These are phyloP conservation scores for Steatocranus sp. DNA, from an alignment of 2,797 vertebrate species.

Conservation along the genomic window DNA sequence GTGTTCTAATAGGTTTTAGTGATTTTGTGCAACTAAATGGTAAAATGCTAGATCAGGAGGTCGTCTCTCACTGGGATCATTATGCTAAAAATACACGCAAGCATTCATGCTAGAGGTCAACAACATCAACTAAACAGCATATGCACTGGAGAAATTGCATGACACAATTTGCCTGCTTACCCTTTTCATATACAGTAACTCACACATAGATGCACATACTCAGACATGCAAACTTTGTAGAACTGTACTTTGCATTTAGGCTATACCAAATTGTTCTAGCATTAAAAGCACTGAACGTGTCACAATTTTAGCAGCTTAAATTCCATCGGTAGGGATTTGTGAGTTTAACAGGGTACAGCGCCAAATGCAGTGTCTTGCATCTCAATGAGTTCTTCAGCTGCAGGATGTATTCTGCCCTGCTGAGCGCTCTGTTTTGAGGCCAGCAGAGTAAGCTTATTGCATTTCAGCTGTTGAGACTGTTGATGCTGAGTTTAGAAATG, in stretches of 20 bases:
- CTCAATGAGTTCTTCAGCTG: constrained; percentile 64
- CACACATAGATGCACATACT: background rate
- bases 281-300: constrained; percentile 58
- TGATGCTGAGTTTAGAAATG: constrained; percentile 50
- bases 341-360: constrained; percentile 57
- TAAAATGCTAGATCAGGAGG: background rate
- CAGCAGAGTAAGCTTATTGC: constrained; percentile 55
- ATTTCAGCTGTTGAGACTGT: constrained; percentile 53
- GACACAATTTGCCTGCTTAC: background rate
- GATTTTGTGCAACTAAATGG: constrained; percentile 6
- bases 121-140: constrained; percentile 1
- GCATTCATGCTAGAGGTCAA: background rate
- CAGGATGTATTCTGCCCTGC: constrained; percentile 57
- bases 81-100: background rate
- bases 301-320: constrained; percentile 62
- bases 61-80: background rate
- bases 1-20: constrained; percentile 9
- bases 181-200: background rate
- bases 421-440: constrained; percentile 56
- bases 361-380: constrained; percentile 53
- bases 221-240: constrained; percentile 7
- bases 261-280: constrained; percentile 52
- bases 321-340: constrained; percentile 61
- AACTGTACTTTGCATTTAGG: constrained; percentile 44
- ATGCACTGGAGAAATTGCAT: background rate